Evolutionary conservation across 2,113 vertebrate species (phyloP).

Genomic region (Aramus guarauna): DNA sequence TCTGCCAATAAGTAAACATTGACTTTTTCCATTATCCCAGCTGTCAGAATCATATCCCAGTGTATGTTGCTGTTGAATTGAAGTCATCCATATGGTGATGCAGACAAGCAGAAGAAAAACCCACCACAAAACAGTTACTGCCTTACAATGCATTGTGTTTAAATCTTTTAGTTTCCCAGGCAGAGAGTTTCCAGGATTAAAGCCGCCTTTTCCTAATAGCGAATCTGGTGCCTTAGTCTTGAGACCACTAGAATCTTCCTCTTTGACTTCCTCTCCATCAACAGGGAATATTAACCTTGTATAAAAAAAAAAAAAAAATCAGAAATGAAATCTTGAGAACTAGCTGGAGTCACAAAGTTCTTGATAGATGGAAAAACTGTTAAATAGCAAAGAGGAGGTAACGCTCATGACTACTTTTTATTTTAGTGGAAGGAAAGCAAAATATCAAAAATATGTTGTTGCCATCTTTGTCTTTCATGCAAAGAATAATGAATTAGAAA

Average conservation of each 20-base stretch:
- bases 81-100: conserved; percentile 48
- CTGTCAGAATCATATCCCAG: conserved; percentile 21
- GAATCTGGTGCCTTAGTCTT: background rate
- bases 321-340: background rate
- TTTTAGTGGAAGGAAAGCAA: background rate
- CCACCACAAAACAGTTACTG: background rate
- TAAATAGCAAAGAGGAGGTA: background rate
- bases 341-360: background rate
- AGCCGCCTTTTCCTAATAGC: background rate
- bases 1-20: conserved; percentile 43
- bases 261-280: background rate
- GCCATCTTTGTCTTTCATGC: background rate
- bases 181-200: background rate
- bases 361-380: background rate
- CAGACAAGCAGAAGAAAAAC: background rate
- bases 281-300: background rate
- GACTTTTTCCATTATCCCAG: conserved; percentile 46
- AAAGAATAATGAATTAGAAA: background rate
- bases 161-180: background rate
- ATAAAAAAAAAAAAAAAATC: background rate
- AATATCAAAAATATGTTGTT: background rate
- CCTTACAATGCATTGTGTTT: background rate
- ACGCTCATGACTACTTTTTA: background rate
- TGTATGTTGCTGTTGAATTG: conserved; percentile 19
- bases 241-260: background rate